Conservation (phyloP, 2,797 vertebrate genomes). For the Brachymystax lenok region DNA sequence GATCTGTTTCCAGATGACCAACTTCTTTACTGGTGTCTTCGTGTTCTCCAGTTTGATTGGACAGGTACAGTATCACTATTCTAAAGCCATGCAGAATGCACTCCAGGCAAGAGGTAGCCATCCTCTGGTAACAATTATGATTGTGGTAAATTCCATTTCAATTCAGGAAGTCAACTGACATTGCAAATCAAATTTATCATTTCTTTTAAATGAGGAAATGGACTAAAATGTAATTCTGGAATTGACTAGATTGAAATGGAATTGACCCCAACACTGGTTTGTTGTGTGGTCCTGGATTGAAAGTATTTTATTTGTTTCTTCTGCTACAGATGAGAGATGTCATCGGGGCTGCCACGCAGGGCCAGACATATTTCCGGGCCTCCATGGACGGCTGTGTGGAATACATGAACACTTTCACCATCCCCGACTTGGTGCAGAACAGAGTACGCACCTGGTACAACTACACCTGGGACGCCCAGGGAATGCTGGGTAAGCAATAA, state of each 20-base stretch:
- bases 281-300: background rate
- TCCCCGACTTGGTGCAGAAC: slow-evolving; percentile 82
- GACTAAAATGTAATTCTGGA: too few relatives aligned
- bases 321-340: slow-evolving; percentile 90
- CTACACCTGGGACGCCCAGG: slow-evolving; percentile 94
- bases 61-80: slow-evolving; percentile 77
- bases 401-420: slow-evolving; percentile 88
- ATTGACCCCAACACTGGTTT: too few relatives aligned
- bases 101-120: too few relatives aligned
- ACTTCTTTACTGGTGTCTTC: slow-evolving; percentile 93
- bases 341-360: slow-evolving; percentile 91
- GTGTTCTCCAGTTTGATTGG: slow-evolving; percentile 94
- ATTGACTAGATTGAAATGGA: too few relatives aligned
- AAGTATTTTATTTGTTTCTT: background rate
- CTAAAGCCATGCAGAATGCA: background rate
- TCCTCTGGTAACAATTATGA: too few relatives aligned
- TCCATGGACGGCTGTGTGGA: slow-evolving; percentile 85
- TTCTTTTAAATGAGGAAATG: too few relatives aligned
- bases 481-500: slow-evolving; percentile 70
- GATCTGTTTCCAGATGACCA: slow-evolving; percentile 88
- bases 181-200: too few relatives aligned
- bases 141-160: too few relatives aligned
- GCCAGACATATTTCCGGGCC: slow-evolving; percentile 84
- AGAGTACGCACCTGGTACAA: slow-evolving; percentile 92
- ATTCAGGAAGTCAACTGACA: too few relatives aligned